phyloP scores from a whole-genome alignment of 2,797 vertebrate genomes.

The Phoxinus dragarum region DNA sequence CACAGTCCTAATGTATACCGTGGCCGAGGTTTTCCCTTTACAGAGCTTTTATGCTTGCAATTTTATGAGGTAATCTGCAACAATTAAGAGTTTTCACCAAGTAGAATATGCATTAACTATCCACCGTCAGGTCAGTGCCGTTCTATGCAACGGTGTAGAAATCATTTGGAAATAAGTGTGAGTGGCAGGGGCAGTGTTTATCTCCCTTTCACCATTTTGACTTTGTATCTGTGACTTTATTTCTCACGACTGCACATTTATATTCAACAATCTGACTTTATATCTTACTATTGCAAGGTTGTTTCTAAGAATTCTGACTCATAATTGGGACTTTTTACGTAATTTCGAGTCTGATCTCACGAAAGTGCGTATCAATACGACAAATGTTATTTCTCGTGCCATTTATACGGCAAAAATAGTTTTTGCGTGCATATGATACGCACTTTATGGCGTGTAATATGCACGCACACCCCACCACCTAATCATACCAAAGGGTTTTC shows the following conservation, averaged over 20 bases:
- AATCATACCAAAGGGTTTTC: no score
- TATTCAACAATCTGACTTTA: neutral
- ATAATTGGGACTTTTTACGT: neutral
- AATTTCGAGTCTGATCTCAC: no score
- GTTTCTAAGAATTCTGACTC: neutral
- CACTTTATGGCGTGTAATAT: no score
- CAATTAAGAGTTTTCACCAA: slow-evolving; percentile 43
- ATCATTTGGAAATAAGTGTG: neutral
- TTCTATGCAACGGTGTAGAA: neutral
- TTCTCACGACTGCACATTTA: neutral
- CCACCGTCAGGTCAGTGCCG: slow-evolving; percentile 8
- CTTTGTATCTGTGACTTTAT: neutral
- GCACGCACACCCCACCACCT: no score
- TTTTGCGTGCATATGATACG: no score
- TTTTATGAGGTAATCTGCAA: slow-evolving; percentile 40
- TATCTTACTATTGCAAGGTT: neutral
- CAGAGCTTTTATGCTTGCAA: slow-evolving; percentile 28
- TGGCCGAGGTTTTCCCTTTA: slow-evolving; percentile 17
- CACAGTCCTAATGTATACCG: slow-evolving; percentile 18
- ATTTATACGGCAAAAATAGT: no score
- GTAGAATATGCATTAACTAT: slow-evolving; percentile 18
- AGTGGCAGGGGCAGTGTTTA: neutral
- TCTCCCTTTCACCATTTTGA: neutral
- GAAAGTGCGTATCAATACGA: no score
- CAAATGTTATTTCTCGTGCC: no score